Evolutionary conservation across 2,797 vertebrate species (phyloP).

Genomic region (Eospalax fontanierii): DNA sequence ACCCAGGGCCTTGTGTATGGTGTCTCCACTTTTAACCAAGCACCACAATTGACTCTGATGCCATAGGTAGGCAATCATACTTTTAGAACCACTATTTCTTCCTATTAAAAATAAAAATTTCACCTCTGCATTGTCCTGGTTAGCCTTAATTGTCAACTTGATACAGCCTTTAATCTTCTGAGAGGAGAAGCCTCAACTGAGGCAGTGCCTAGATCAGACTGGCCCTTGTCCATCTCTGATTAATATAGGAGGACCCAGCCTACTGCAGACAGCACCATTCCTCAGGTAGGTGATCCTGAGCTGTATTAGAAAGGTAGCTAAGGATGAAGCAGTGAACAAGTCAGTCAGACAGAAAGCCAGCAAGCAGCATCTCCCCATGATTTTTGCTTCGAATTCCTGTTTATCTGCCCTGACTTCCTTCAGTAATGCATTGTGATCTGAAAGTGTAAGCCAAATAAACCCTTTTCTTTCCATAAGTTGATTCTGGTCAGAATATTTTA

Average conservation of each 20-base stretch:
- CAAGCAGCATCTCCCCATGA: not conserved
- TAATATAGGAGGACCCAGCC: too few relatives aligned
- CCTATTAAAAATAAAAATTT: conserved; percentile 55
- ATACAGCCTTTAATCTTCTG: too few relatives aligned
- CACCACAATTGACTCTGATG: not conserved
- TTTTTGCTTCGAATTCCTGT: not conserved
- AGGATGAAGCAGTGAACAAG: not conserved
- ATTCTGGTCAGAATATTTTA: too few relatives aligned
- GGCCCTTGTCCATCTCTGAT: too few relatives aligned
- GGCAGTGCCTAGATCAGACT: too few relatives aligned
- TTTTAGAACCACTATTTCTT: not conserved
- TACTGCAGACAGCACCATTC: too few relatives aligned
- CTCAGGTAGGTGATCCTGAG: too few relatives aligned
- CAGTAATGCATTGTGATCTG: not conserved
- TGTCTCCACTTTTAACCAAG: conserved; percentile 36
- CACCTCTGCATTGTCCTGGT: not conserved
- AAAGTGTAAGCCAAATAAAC: not conserved
- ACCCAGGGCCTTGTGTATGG: too few relatives aligned
- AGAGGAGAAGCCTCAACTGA: too few relatives aligned
- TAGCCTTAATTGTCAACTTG: too few relatives aligned
- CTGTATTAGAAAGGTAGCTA: not conserved
- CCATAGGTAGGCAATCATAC: not conserved
- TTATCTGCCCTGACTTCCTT: not conserved
- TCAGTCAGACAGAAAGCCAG: not conserved
- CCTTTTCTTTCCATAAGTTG: too few relatives aligned